Evolutionary conservation across 1,140 invertebrate species (phyloP).

Genomic region (Sarcophaga bullata): DNA sequence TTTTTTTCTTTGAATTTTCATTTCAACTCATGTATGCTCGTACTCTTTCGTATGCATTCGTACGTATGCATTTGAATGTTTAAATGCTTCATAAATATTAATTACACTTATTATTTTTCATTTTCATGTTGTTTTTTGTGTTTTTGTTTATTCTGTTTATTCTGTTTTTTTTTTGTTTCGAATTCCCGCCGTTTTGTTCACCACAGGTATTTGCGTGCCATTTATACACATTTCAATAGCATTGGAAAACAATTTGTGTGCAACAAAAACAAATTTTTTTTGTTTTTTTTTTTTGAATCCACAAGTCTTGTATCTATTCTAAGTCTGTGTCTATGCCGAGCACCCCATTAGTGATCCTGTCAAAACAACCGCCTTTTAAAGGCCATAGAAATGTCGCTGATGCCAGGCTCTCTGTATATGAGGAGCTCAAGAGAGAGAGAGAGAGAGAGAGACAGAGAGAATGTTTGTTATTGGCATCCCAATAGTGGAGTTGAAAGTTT

Average conservation of each 20-base stretch:
- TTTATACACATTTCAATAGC: slow-evolving; percentile 2
- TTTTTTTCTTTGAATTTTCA: neutral
- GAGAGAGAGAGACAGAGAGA: too few species aligned
- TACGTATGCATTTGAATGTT: neutral
- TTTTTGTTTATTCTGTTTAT: neutral
- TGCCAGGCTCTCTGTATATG: neutral
- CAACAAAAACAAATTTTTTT: too few species aligned
- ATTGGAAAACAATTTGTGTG: neutral
- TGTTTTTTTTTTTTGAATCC: too few species aligned
- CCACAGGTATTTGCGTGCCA: slow-evolving; percentile 29
- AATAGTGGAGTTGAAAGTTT: slow-evolving; percentile 37
- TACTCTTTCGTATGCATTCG: too few species aligned
- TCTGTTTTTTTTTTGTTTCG: slow-evolving; percentile 5
- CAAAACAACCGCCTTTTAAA: slow-evolving; percentile 27
- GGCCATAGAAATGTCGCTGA: neutral
- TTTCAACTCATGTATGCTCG: neutral
- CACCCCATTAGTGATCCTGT: slow-evolving; percentile 28
- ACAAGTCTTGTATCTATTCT: too few species aligned
- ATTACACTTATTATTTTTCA: slow-evolving; percentile 30
- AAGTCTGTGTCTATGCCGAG: neutral
- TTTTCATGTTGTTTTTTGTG: neutral
- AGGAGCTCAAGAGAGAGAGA: too few species aligned
- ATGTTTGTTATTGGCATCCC: slow-evolving; percentile 10
- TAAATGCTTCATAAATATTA: slow-evolving; percentile 32
- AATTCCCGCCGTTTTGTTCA: slow-evolving; percentile 15